Evolutionary conservation across 2,113 vertebrate species (phyloP).

Genomic region (Cheirogaleus medius): DNA sequence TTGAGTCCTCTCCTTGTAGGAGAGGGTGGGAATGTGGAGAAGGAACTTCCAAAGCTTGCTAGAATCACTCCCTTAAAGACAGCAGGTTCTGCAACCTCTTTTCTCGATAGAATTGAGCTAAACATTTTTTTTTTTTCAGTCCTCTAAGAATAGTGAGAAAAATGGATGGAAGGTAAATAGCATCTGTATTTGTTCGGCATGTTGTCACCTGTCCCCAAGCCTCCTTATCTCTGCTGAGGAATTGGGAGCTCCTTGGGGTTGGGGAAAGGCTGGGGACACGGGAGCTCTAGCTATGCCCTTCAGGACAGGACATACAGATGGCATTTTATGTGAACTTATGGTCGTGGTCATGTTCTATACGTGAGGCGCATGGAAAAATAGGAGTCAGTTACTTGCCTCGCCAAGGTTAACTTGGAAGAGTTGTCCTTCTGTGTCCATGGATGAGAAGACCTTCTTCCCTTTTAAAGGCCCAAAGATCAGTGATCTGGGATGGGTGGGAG

Average conservation of each 20-base stretch:
- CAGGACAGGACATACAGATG: not conserved
- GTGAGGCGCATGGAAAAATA: not conserved
- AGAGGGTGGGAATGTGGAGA: not conserved
- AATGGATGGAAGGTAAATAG: constrained; percentile 67
- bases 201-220: constrained; percentile 33
- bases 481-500: not conserved
- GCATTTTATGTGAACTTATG: not conserved
- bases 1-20: not conserved
- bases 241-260: not conserved
- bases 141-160: constrained; percentile 49
- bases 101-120: not conserved
- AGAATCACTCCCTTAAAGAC: not conserved
- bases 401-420: not conserved
- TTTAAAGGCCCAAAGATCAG: not conserved
- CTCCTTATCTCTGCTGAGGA: constrained; percentile 21
- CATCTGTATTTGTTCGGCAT: constrained; percentile 64
- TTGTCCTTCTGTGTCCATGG: not conserved
- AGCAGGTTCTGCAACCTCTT: not conserved
- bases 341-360: not conserved
- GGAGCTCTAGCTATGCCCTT: not conserved
- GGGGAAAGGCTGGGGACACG: not conserved
- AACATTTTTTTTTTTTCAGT: not conserved
- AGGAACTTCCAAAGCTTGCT: not conserved
- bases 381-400: not conserved
- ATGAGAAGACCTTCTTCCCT: not conserved